Conservation (phyloP, 2,113 vertebrate species). For the Pionites leucogaster region DNA sequence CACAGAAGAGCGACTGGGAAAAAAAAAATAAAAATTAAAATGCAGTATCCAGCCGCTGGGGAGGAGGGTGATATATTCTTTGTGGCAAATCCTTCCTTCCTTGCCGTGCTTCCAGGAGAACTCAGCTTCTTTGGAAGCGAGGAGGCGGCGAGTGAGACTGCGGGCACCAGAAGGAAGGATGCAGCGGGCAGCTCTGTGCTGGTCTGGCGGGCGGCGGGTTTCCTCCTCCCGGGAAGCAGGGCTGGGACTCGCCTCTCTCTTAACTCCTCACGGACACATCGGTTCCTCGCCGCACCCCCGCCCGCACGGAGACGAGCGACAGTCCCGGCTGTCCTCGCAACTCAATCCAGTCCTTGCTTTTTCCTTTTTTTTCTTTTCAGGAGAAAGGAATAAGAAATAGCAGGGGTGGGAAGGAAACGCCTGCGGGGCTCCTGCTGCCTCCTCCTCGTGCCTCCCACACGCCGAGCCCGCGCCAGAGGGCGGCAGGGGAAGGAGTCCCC, state of each 20-base stretch:
- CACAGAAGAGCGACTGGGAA: not conserved
- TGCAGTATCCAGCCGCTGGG: conserved; percentile 12
- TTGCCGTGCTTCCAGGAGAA: not conserved
- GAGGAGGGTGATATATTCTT: not conserved
- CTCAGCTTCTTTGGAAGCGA: not conserved
- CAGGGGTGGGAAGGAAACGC: conserved; percentile 32
- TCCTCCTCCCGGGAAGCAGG: not conserved
- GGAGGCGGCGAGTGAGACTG: not conserved
- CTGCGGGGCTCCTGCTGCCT: not conserved
- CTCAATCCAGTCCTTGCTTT: not conserved
- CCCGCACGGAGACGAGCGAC: not conserved
- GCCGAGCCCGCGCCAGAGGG: not conserved
- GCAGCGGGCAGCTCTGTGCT: not conserved
- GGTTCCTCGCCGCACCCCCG: not conserved
- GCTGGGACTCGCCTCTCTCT: not conserved
- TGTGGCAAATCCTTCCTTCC: conserved; percentile 4
- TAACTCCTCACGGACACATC: conserved; percentile 58
- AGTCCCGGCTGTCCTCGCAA: not conserved
- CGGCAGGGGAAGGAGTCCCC: not conserved
- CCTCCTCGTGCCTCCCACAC: conserved; percentile 29
- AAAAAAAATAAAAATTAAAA: not conserved
- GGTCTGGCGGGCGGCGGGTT: not conserved
- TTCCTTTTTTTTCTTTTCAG: not conserved
- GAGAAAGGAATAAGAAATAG: not conserved
- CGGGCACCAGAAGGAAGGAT: not conserved